Base-by-base conservation (phyloP, 2,113 vertebrate species). In the Chaenocephalus aceratus region DNA sequence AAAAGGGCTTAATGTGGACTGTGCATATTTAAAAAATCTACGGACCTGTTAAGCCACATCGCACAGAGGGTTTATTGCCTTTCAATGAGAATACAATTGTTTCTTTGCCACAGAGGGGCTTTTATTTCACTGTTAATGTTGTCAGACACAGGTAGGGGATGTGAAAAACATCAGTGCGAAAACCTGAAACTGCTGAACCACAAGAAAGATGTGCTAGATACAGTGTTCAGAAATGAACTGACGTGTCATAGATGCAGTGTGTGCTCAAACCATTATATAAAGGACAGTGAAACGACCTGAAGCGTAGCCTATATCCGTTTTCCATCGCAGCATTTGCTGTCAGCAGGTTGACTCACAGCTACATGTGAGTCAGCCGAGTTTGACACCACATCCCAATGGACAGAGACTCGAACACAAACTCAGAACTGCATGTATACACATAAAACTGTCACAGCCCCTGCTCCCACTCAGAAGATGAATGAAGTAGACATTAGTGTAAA, bases 321-420 rank as follows among this genome's bases (percentile, higher is more conserved):
- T 58, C 75, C 2, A 2, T 69, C 6, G 52, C 71, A 69, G 53
- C 84, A 75, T 80, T 90, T 72, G 73, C 81, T 80, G 86, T 90
- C 89, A 86, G 90, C 77, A 80, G 69, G 67, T 82, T 86, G 86
- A 90, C 82, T 89, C 85, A 62, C 41, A 14, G 80, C 76, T 85
- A 21, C 51, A 67, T 75, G 59, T 82, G 86, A 89, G 69, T 88
- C 89, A 85, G 88, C 84, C 48, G 61, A 69, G 72, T 78, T 61
- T 79, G 83, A 82, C 57, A 77, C 79, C 69, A 68, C 58, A 8
- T 81, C 75, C 21, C 79, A 46, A 56, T 45, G 52, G 77, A 80
- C 51, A 41, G 4, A 68, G 9, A 76, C 60, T 18, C 59, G 46
- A 26, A 69, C 46, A 60, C 34, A 18, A 15, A 59, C 49, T 30